A percentile compares a stretch with the other conserved stretches of the same genome.
These are phyloP conservation scores for Struthio camelus DNA, from an alignment of 2,113 vertebrate species.

Conservation along the genomic window DNA sequence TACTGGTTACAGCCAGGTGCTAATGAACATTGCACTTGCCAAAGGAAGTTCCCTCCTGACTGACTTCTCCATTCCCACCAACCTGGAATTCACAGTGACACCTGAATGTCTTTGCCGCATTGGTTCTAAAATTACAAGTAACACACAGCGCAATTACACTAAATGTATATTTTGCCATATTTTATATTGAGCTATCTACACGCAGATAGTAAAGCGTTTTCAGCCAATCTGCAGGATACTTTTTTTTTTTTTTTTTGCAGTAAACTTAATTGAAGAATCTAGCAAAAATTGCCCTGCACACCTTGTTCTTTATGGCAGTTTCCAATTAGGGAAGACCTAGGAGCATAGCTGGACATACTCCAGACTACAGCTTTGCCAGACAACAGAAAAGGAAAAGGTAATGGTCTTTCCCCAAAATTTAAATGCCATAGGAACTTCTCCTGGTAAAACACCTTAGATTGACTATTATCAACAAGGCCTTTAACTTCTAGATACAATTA, in stretches of 20 bases:
- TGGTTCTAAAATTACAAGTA: not conserved
- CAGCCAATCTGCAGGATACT: not conserved
- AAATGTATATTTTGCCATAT: not conserved
- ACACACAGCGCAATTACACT: not conserved
- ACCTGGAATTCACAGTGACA: not conserved
- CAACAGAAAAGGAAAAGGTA: not conserved
- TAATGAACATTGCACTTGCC: not conserved
- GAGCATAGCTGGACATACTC: not conserved
- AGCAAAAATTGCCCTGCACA: not conserved
- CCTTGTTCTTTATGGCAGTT: not conserved
- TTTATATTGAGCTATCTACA: not conserved
- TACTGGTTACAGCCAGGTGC: not conserved
- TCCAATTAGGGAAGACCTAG: not conserved
- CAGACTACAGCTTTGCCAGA: not conserved
- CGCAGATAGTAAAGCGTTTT: not conserved
- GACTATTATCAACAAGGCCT: not conserved
- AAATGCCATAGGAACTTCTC: not conserved
- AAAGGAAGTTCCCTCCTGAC: not conserved
- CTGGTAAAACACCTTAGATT: not conserved
- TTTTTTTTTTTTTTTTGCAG: fast-evolving
- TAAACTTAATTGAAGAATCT: not conserved
- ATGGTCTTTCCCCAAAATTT: not conserved
- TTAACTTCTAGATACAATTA: not conserved
- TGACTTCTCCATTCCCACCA: not conserved
- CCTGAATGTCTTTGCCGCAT: not conserved